Percentiles rank a stretch among this genome's conserved stretches.
Evolutionary conservation across 37 sponge, comb jelly and placozoan genomes (phyloP).

Genomic region (Theonella swinhoei): DNA sequence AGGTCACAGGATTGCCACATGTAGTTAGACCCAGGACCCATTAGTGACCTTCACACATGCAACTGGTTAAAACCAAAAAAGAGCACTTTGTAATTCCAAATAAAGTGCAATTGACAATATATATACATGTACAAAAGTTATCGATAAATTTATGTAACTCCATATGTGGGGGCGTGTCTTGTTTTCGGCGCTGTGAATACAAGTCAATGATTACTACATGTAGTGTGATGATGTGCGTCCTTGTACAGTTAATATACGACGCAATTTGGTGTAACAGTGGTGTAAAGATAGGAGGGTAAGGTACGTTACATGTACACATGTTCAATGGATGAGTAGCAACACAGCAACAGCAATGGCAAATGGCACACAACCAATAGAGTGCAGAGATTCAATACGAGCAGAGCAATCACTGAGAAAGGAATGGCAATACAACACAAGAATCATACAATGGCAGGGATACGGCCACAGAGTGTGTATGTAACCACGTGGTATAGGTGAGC

Average conservation of each 20-base stretch:
- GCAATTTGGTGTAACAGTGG: neutral
- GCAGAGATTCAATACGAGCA: neutral
- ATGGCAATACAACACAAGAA: neutral
- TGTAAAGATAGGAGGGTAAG: neutral
- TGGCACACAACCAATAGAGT: neutral
- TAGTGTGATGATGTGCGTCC: too few relatives aligned
- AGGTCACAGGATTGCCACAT: neutral
- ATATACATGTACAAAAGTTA: too few relatives aligned
- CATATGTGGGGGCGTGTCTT: too few relatives aligned
- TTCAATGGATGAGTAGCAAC: neutral
- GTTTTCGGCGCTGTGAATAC: too few relatives aligned
- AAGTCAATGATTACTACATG: too few relatives aligned
- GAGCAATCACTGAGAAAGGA: neutral
- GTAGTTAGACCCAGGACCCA: neutral
- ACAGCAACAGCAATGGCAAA: neutral
- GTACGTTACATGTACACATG: neutral
- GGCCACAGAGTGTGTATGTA: too few relatives aligned
- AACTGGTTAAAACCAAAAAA: too few relatives aligned
- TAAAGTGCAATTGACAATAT: too few relatives aligned
- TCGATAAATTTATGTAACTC: too few relatives aligned
- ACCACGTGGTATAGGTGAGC: too few relatives aligned
- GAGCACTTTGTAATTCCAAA: too few relatives aligned
- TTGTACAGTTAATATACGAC: neutral
- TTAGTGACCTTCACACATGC: neutral
- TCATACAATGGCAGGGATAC: too few relatives aligned